A percentile compares a stretch with the other conserved stretches of the same genome.
phyloP scores from a whole-genome alignment of 2,888 invertebrate species.

The Bimastos eiseni region DNA sequence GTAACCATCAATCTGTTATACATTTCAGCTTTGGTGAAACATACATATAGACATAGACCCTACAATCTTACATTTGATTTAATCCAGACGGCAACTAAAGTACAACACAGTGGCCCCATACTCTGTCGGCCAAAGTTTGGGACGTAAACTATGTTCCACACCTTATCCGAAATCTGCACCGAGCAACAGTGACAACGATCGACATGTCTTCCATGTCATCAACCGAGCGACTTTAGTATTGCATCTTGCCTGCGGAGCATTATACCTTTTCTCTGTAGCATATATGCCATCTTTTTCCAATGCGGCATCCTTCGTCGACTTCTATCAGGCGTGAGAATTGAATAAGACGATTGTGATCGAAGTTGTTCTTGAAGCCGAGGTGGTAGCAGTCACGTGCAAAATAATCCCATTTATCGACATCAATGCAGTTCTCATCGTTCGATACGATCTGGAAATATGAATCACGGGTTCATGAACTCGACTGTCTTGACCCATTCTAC shows the following conservation, averaged over 20 bases:
- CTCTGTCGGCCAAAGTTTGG: no score
- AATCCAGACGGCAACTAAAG: no score
- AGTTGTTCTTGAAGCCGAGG: constrained; percentile 61
- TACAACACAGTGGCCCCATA: no score
- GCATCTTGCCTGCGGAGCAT: neutral
- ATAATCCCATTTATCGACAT: constrained; percentile 75
- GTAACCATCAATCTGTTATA: no score
- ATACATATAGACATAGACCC: no score
- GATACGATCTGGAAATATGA: constrained; percentile 65
- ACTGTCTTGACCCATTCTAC: no score
- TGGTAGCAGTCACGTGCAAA: constrained; percentile 68
- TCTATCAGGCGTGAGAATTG: constrained; percentile 53
- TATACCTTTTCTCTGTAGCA: constrained; percentile 42
- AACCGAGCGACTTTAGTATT: neutral
- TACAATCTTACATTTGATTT: no score
- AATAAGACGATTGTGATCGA: constrained; percentile 64
- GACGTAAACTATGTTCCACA: no score
- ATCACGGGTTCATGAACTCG: no score
- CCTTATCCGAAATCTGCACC: no score
- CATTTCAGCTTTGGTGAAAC: no score
- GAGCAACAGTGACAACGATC: no score
- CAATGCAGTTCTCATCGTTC: constrained; percentile 68
- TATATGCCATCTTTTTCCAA: constrained; percentile 30
- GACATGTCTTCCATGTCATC: neutral
- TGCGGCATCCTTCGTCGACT: constrained; percentile 26